Evolutionary conservation across 2,113 vertebrate genomes (phyloP), one percentile per base, ranked within the genome.

Genomic region (Erpornis zantholeuca): DNA sequence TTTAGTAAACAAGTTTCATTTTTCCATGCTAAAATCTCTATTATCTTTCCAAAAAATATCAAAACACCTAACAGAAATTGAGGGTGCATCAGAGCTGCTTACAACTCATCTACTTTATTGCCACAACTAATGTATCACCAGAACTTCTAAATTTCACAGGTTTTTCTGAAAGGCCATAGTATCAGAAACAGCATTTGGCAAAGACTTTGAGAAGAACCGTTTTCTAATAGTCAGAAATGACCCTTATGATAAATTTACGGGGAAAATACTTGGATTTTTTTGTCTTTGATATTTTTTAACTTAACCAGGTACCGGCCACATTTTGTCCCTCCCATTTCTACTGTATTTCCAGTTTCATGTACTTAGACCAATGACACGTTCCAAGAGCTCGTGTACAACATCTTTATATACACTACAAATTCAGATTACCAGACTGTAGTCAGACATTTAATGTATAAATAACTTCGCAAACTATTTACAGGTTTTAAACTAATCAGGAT

Each of bases 381-480:
- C 65, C 90, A 95, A 88, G 86, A 92, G 76, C 92, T 93, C 86
- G 82, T 94, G 88, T 92, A 94, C 80, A 94, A 86, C 79, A 54
- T 92, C 92, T 90, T 96, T 96, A 87, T 96, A 93, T 96, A 96
- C 73, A 92, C 88, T 96, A 88, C 88, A 96, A 96, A 94, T 93
- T 93, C 57, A 85, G 53, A 66, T 91, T 61, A 82, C 88, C 88
- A 89, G 95, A 93, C 77, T 82, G 73, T 33, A 81, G 84, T 94
- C 88, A 94, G 93, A 95, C 86, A 90, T 15, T 50, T 88, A 92
- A 96, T 83, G 87, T 93, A 97, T 96, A 97, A 97, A 96, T 96
- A 96, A 94, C 86, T 96, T 88, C 72, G 86, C 88, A 92, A 97
- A 97, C 83, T 96, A 97, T 96, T 96, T 96, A 97, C 96, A 94